Conservation (phyloP, 2,113 vertebrate species). For the Puffinus mauretanicus region DNA sequence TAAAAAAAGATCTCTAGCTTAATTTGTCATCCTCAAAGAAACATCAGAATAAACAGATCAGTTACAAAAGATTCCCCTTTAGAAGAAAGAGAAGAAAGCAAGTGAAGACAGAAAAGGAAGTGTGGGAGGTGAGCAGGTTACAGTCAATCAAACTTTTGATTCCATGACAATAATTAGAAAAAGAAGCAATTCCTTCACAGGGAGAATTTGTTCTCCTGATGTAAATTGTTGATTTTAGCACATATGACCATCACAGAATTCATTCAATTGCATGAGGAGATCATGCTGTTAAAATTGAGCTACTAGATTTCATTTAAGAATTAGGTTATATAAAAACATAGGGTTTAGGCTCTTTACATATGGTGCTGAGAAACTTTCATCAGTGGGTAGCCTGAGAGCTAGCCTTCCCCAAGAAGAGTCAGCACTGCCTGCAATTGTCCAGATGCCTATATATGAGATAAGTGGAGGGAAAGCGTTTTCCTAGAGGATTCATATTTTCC, state of each 20-base stretch:
- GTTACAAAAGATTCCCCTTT: not conserved
- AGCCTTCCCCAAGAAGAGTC: not conserved
- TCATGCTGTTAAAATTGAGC: conserved; percentile 47
- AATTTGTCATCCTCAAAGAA: conserved; percentile 20
- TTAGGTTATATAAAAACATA: conserved; percentile 27
- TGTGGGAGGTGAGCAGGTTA: conserved; percentile 11
- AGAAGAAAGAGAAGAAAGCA: not conserved
- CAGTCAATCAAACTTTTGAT: conserved; percentile 41
- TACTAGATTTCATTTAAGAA: conserved; percentile 39
- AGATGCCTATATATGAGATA: not conserved
- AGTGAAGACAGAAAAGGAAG: conserved; percentile 14
- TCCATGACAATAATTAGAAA: conserved; percentile 25
- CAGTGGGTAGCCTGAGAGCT: not conserved
- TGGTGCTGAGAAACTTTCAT: not conserved
- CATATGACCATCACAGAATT: conserved; percentile 1
- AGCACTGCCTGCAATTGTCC: not conserved
- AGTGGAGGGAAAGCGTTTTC: not conserved
- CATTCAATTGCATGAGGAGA: not conserved
- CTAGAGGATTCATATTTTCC: not conserved
- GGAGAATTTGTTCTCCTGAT: conserved; percentile 20
- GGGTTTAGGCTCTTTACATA: not conserved
- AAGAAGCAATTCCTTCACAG: conserved; percentile 39
- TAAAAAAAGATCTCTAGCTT: not conserved
- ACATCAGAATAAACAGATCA: conserved; percentile 31
- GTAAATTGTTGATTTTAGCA: conserved; percentile 45